These are phyloP conservation scores for Platichthys stellatus DNA, from an alignment of 2,113 vertebrate genomes.

Conservation along the genomic window DNA sequence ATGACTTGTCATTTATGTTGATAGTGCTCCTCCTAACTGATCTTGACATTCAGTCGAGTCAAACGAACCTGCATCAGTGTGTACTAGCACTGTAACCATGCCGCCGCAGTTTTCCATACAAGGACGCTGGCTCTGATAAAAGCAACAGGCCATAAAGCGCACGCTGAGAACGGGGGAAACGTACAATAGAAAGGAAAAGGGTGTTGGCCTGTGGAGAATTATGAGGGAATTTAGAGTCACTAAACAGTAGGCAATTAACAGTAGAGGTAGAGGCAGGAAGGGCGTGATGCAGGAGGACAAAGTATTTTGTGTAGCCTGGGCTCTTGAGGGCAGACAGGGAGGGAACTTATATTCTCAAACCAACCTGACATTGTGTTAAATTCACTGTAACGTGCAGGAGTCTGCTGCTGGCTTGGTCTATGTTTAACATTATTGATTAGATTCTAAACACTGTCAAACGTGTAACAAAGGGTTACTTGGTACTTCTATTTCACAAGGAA, in stretches of 20 bases:
- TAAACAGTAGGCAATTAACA: constrained; percentile 56
- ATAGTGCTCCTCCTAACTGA: neutral
- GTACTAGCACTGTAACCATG: neutral
- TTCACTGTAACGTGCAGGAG: neutral
- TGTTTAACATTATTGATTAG: neutral
- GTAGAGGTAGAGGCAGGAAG: constrained; percentile 60
- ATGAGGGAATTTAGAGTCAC: constrained; percentile 44
- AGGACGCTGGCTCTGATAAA: constrained; percentile 33
- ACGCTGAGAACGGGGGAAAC: constrained; percentile 56
- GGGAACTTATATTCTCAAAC: constrained; percentile 23
- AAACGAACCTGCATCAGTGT: neutral
- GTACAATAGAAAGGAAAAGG: constrained; percentile 73
- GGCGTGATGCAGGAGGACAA: constrained; percentile 47
- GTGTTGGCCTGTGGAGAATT: constrained; percentile 50
- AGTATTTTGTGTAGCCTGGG: constrained; percentile 25
- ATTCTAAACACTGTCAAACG: neutral
- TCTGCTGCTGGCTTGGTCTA: neutral
- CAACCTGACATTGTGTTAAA: constrained; percentile 6
- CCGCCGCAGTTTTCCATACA: constrained; percentile 22
- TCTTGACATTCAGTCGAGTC: neutral
- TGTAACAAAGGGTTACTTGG: neutral
- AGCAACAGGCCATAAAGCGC: constrained; percentile 24
- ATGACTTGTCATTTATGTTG: neutral
- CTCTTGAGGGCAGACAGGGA: constrained; percentile 26
- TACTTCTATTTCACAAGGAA: too few species aligned